Conservation (phyloP, 2,888 invertebrate genomes). For the Agrotis puta region DNA sequence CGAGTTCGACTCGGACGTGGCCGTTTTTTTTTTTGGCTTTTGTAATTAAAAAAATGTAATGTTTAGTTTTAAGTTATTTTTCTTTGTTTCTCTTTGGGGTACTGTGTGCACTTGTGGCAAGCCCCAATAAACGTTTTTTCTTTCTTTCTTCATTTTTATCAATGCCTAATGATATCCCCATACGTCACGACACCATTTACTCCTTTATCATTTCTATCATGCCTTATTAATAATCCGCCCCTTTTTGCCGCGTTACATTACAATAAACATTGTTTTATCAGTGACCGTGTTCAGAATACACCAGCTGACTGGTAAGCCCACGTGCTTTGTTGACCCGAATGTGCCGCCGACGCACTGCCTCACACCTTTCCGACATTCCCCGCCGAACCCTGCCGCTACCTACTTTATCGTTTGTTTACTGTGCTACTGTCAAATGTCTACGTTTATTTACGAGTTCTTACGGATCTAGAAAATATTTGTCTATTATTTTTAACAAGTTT, state of each 20-base stretch:
- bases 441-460: not conserved
- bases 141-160: too few relatives aligned
- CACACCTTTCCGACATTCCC: conserved; percentile 69
- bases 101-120: too few relatives aligned
- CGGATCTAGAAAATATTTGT: conserved; percentile 1
- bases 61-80: too few relatives aligned
- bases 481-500: not conserved
- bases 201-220: not conserved
- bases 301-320: conserved; percentile 70
- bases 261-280: conserved; percentile 12
- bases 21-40: too few relatives aligned
- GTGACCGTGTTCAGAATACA: conserved; percentile 48
- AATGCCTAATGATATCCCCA: too few relatives aligned
- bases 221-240: not conserved
- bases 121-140: too few relatives aligned
- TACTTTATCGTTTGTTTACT: conserved; percentile 46
- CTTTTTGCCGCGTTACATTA: not conserved
- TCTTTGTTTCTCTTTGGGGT: too few relatives aligned
- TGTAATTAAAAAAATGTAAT: too few relatives aligned
- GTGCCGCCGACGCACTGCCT: conserved; percentile 76
- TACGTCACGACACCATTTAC: too few relatives aligned
- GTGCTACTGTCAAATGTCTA: conserved; percentile 25
- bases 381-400: conserved; percentile 43
- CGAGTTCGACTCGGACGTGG: too few relatives aligned
- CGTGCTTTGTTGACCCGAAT: conserved; percentile 79